Base-by-base conservation (phyloP, 2,113 vertebrate species). In the Catharus bicknelli region DNA sequence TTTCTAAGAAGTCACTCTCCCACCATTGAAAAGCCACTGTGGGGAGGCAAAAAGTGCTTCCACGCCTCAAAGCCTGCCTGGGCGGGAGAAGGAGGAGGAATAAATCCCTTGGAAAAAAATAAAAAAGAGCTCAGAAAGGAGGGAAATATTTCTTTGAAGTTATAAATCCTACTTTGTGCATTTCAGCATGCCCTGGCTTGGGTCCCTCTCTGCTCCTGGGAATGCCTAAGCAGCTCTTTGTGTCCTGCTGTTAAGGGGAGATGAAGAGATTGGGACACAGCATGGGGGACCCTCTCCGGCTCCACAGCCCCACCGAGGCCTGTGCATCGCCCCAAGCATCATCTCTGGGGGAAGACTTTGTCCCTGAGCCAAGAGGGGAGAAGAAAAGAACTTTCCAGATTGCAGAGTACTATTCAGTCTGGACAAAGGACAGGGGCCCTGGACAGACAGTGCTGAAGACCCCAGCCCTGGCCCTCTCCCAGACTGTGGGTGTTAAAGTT, bases 91-190 rank as follows among this genome's bases (percentile, higher is more conserved):
- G 74, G 47, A 86, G 76, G 86, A 86, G 50, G 77, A 92, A 74
- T 50, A 91, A 96, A 95, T 78, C 83, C 61, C 27, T 83, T 32
- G 10, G 5, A 11, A 42, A 48, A 78, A 48, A n/a, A n/a, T 13
- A 1, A 38, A 55, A 45, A 40, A 51, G 50, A 58, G 67, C 58
- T 76, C 34, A 83, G 85, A 91, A 81, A 89, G 27, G 29, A 38
- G 59, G 16, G 26, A 40, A 86, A 90, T 83, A 83, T 82, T 96
- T 90, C 90, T 92, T 95, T 94, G 90, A 95, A 90, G 94, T 58
- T 92, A 92, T 96, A 92, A 95, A 94, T 92, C 93, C 93, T 55
- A 89, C 87, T 96, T 93, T 87, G 93, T 92, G 82, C 75, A 83
- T 76, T 92, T 92, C 82, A 83, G 89, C 94, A 26, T 48, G 47